A percentile compares a stretch with the other conserved stretches of the same genome.
Conservation (phyloP, 2,888 invertebrate species). For the Drosophila affinis region DNA sequence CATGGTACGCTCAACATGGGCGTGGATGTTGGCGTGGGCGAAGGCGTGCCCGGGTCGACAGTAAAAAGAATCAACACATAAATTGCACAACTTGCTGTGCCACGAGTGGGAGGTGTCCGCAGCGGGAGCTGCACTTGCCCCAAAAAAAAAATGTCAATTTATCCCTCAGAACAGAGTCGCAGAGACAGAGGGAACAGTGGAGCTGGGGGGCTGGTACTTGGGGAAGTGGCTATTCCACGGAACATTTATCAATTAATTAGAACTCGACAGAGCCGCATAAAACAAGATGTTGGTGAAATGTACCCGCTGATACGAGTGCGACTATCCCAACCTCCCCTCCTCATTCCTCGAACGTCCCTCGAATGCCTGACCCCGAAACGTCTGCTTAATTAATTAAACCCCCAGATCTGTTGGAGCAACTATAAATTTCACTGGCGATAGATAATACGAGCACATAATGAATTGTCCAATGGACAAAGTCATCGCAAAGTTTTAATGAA, state of each 20-base stretch:
- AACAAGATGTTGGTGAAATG: conserved; percentile 26
- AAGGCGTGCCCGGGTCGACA: conserved; percentile 9
- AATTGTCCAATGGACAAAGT: conserved; percentile 10
- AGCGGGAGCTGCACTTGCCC: conserved; percentile 42
- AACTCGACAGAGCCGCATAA: conserved; percentile 21
- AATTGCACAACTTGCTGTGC: conserved; percentile 31
- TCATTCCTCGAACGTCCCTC: background rate
- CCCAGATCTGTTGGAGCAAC: background rate
- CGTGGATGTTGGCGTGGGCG: conserved; percentile 7
- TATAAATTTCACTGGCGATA: conserved; percentile 20
- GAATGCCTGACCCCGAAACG: conserved; percentile 9
- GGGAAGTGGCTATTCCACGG: background rate
- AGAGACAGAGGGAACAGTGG: conserved; percentile 5
- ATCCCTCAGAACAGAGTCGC: background rate
- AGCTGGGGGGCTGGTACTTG: background rate
- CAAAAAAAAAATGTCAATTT: conserved; percentile 18
- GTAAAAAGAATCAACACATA: conserved; percentile 20
- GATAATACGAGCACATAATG: background rate
- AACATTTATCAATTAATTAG: conserved; percentile 44
- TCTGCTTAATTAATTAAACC: conserved; percentile 37
- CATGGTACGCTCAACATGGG: conserved; percentile 32
- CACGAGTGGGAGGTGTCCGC: conserved; percentile 27
- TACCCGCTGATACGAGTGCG: conserved; percentile 11
- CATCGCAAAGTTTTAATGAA: background rate
- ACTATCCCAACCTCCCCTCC: background rate